Evolutionary conservation across 2,888 invertebrate species (phyloP).

Genomic region (Rapana venosa): DNA sequence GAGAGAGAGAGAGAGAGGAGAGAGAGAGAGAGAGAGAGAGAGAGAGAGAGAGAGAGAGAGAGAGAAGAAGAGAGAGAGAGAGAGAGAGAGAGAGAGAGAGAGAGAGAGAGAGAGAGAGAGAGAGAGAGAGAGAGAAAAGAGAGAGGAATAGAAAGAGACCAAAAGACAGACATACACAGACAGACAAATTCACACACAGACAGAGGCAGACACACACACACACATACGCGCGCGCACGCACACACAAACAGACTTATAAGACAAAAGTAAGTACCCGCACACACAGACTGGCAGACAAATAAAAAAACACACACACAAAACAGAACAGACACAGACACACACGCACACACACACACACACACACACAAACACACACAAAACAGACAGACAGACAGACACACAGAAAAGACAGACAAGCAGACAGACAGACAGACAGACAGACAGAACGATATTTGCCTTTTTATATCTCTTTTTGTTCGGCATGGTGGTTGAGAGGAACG

Average conservation of each 20-base stretch:
- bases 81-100: slow-evolving; percentile 7
- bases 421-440: slow-evolving; percentile 20
- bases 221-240: background rate
- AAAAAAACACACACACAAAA: background rate
- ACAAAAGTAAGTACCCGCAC: too few species aligned
- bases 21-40: too few species aligned
- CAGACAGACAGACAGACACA: slow-evolving; percentile 7
- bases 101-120: slow-evolving; percentile 17
- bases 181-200: background rate
- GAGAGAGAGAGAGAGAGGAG: too few species aligned
- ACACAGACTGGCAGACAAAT: background rate
- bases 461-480: background rate
- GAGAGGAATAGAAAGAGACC: too few species aligned
- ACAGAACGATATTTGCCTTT: background rate
- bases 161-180: background rate
- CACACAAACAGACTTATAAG: too few species aligned
- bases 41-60: background rate
- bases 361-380: background rate
- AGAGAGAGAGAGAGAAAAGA: background rate
- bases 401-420: background rate
- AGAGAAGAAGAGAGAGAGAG: background rate
- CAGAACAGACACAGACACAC: background rate
- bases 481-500: too few species aligned
- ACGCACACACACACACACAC: too few species aligned
- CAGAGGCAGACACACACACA: background rate